phyloP scores from a whole-genome alignment of 2,797 vertebrate species.

The Aulostomus chinensis region DNA sequence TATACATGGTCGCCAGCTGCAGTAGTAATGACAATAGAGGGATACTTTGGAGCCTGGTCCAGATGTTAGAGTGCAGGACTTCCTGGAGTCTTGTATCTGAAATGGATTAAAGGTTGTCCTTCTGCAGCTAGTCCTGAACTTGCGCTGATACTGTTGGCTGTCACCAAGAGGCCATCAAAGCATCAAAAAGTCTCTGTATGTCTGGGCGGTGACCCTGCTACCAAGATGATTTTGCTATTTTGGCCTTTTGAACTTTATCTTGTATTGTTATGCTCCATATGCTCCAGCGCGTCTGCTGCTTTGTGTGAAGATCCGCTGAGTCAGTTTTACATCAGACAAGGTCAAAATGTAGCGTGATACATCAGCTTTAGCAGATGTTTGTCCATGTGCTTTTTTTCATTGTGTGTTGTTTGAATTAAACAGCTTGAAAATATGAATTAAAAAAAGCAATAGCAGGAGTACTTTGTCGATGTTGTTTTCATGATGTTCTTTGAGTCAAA shows the following conservation, averaged over 20 bases:
- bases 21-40: conserved; percentile 47
- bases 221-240: conserved; percentile 15
- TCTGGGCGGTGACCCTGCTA: conserved; percentile 20
- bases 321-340: conserved; percentile 17
- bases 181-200: conserved; percentile 25
- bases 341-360: neutral
- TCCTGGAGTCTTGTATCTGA: conserved; percentile 54
- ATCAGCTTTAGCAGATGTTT: neutral
- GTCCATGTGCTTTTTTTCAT: neutral
- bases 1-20: conserved; percentile 61
- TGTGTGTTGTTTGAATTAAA: no score
- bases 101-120: conserved; percentile 50
- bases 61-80: conserved; percentile 56
- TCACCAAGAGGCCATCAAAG: conserved; percentile 39
- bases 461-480: no score
- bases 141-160: conserved; percentile 39
- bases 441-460: no score
- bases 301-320: conserved; percentile 5
- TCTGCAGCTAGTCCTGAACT: conserved; percentile 36
- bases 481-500: no score
- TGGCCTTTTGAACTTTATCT: conserved; percentile 17
- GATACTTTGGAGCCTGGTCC: conserved; percentile 38
- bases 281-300: neutral
- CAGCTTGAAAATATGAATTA: no score
- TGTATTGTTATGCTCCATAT: conserved; percentile 7